Evolutionary conservation across 1,140 invertebrate species (phyloP), one percentile per base, ranked within the genome.

Genomic region (Calliopsis andreniformis): DNA sequence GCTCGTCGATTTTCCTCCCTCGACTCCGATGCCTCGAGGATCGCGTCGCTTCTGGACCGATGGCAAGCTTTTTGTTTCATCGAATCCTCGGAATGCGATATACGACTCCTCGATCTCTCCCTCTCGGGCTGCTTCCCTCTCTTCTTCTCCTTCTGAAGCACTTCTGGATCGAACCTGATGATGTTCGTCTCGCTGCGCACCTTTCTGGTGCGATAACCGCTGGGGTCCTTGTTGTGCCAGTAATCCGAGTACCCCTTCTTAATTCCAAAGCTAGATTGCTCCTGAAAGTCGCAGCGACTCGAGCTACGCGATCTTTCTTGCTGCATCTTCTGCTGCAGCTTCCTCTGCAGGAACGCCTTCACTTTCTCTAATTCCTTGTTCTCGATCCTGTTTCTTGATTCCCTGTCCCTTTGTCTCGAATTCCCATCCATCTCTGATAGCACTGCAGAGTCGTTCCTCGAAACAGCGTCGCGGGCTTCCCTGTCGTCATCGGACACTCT

Each of bases 141-240:
- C 25, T 51, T 25, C 23, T 16, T 69, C n/a, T 77, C 69, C 51
- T 30, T 70, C 32, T 75, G 64, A 20, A 79, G 16, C 3, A 76
- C 43, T n/a, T 87, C 70, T 20, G 66, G 76, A 53, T 86, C 70
- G 59, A 76, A 78, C 73, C 80, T 53, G 42, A 77, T 51, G 28
- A 89, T 68, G 64, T 76, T 89, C 12, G 76, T 85, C n/a, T 90
- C 88, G 63, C 89, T 91, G 23, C 87, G 84, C 20, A 86, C 86
- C 76, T 89, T 90, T 47, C 88, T 80, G 0, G 85, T 81, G 0
- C 83, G 79, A 47, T 90, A 87, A 64, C 79, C 78, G 7, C n/a
- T 53, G 2, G 73, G 72, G 14, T 64, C 49, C 32, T 80, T 70
- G 10, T 63, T 49, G 23, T 39, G 49, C 0, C 43, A 25, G 45